Percentiles rank a stretch among this genome's conserved stretches.
These are phyloP conservation scores for Bryconaethiops microstoma DNA, from an alignment of 2,797 vertebrate genomes.

Conservation along the genomic window DNA sequence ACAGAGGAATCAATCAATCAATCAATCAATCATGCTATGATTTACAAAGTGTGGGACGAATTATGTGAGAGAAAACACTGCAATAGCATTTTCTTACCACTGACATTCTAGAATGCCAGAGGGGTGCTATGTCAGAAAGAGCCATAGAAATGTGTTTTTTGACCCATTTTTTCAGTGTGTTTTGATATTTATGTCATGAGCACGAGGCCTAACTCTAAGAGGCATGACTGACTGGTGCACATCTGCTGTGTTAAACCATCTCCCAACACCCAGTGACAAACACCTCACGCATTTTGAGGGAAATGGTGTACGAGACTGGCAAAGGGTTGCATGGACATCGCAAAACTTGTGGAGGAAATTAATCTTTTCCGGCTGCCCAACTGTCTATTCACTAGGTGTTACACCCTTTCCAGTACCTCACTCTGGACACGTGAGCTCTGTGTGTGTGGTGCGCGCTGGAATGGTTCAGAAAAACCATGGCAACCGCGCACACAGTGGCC, in stretches of 20 bases:
- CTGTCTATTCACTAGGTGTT: conserved; percentile 19
- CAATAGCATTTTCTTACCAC: too few relatives aligned
- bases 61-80: too few relatives aligned
- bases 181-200: too few relatives aligned
- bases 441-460: conserved; percentile 17
- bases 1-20: too few relatives aligned
- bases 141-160: too few relatives aligned
- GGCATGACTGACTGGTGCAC: too few relatives aligned
- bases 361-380: background rate
- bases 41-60: too few relatives aligned
- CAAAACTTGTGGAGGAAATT: conserved; percentile 14
- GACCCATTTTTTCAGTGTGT: too few relatives aligned
- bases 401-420: conserved; percentile 37
- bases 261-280: background rate
- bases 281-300: background rate
- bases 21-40: too few relatives aligned
- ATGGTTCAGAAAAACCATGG: conserved; percentile 49
- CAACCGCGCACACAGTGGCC: conserved; percentile 43
- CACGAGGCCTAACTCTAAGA: too few relatives aligned
- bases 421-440: conserved; percentile 32
- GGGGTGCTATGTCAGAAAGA: too few relatives aligned
- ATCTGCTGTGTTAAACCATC: background rate
- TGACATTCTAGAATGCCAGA: too few relatives aligned
- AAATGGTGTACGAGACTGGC: background rate
- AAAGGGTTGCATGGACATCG: conserved; percentile 9